Evolutionary conservation across 2,113 vertebrate species (phyloP).

Genomic region (Neomonachus schauinslandi): DNA sequence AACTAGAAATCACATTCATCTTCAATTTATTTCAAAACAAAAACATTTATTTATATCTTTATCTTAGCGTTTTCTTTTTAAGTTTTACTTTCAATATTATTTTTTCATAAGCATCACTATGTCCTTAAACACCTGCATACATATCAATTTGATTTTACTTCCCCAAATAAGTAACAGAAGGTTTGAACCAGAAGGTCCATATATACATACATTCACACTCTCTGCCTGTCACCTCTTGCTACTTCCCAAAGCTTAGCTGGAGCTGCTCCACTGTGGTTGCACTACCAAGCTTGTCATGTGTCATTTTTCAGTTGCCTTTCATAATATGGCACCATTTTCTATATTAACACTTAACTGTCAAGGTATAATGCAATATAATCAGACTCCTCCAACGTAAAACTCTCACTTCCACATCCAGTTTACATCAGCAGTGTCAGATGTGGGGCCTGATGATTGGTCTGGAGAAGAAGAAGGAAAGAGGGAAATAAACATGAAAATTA

Average conservation of each 20-base stretch:
- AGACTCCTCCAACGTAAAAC: not conserved
- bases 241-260: not conserved
- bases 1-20: not conserved
- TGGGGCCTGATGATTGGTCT: not conserved
- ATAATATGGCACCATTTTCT: not conserved
- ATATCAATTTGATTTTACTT: not conserved
- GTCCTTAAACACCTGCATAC: not conserved
- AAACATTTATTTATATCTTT: not conserved
- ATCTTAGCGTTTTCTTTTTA: not conserved
- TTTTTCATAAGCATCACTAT: not conserved
- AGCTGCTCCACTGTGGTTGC: rapidly evolving
- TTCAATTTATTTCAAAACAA: not conserved
- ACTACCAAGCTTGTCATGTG: not conserved
- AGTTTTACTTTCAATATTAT: not conserved
- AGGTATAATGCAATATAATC: not conserved
- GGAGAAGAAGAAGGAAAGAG: not conserved
- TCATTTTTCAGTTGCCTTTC: not conserved
- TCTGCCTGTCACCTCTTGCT: not conserved
- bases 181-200: not conserved
- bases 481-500: not conserved
- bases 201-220: not conserved
- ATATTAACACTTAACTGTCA: not conserved
- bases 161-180: not conserved
- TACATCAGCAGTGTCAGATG: not conserved
- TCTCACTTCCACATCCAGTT: not conserved